These are phyloP conservation scores for Lepus europaeus DNA, from an alignment of 2,113 vertebrate species.

Conservation along the genomic window DNA sequence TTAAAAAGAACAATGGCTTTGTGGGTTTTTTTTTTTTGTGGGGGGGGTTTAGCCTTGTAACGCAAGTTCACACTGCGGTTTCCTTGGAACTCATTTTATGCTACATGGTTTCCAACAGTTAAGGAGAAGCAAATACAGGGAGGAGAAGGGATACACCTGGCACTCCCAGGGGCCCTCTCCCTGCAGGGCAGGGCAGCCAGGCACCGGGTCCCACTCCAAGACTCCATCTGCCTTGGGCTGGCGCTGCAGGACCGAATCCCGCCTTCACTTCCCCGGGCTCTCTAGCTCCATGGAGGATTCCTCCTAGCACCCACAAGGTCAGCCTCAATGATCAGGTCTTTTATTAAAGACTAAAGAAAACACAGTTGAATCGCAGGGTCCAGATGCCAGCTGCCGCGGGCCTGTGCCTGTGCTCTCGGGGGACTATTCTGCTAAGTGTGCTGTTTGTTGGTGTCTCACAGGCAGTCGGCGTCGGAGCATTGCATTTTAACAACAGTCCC, in stretches of 20 bases:
- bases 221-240: too few relatives aligned
- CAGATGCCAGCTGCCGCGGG: too few relatives aligned
- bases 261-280: too few relatives aligned
- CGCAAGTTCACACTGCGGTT: not conserved
- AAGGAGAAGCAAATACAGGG: too few relatives aligned
- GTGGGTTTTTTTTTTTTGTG: too few relatives aligned
- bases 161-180: too few relatives aligned
- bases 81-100: not conserved
- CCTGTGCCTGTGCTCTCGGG: not conserved
- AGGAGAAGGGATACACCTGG: too few relatives aligned
- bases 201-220: too few relatives aligned
- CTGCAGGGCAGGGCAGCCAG: too few relatives aligned
- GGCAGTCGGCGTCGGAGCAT: constrained; percentile 65
- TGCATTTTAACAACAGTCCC: constrained; percentile 75
- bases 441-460: constrained; percentile 70
- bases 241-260: too few relatives aligned
- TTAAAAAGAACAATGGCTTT: not conserved
- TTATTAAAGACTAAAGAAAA: constrained; percentile 36
- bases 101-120: not conserved
- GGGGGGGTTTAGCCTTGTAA: too few relatives aligned
- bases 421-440: constrained; percentile 72
- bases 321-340: not conserved
- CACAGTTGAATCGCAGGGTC: constrained; percentile 9
- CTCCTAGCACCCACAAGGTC: not conserved
- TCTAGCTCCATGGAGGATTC: not conserved